These are phyloP conservation scores for Thunnus albacares DNA, from an alignment of 2,797 vertebrate species.

Conservation along the genomic window DNA sequence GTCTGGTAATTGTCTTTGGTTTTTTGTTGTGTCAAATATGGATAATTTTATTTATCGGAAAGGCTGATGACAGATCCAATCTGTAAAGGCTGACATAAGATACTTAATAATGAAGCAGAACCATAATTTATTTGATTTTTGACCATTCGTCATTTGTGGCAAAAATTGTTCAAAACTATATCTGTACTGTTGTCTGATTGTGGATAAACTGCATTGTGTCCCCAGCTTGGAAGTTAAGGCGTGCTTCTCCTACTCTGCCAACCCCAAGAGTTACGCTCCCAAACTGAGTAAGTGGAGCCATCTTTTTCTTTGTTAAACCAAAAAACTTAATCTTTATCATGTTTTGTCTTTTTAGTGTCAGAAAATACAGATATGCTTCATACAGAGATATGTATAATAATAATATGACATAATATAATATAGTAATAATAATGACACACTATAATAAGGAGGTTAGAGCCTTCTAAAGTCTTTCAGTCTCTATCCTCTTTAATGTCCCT, in stretches of 20 bases:
- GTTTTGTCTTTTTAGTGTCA: neutral
- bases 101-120: neutral
- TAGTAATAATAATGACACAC: neutral
- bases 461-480: neutral
- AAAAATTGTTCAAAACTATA: neutral
- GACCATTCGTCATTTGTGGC: neutral
- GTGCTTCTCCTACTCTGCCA: conserved; percentile 92
- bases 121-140: neutral
- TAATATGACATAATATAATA: too few relatives aligned
- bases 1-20: conserved; percentile 77
- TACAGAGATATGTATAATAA: neutral
- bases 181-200: conserved; percentile 20
- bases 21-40: neutral
- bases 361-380: neutral
- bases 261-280: conserved; percentile 86
- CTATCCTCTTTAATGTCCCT: neutral
- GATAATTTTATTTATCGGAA: neutral
- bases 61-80: neutral
- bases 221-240: conserved; percentile 88
- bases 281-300: conserved; percentile 88
- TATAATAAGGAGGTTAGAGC: neutral
- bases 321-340: neutral
- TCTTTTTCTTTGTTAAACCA: neutral
- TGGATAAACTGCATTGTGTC: conserved; percentile 37
- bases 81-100: neutral